phyloP scores from a whole-genome alignment of 64 coral and sea anemone species.

The Pachyseris speciosa region DNA sequence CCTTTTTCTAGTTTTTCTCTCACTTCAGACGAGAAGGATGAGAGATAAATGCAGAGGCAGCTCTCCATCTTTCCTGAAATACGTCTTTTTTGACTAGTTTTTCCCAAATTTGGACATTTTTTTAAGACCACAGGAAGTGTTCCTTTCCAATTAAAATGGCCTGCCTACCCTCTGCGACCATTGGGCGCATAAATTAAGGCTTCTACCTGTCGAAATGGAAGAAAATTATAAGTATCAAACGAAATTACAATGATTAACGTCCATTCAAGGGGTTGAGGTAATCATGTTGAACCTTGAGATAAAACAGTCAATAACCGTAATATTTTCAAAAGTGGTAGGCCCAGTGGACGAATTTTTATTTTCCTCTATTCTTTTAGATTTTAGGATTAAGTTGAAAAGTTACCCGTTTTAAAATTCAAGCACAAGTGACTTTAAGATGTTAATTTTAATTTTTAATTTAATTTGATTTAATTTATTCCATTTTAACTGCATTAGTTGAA shows the following conservation, averaged over 20 bases:
- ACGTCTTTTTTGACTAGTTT: slow-evolving; percentile 4
- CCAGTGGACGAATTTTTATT: not conserved
- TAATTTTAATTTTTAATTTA: too few relatives aligned
- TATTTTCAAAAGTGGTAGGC: not conserved
- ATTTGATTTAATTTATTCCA: too few relatives aligned
- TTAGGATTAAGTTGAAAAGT: too few relatives aligned
- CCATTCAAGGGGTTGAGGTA: slow-evolving; percentile 8
- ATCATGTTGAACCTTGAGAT: not conserved
- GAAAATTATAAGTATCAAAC: slow-evolving; percentile 5
- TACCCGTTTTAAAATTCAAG: too few relatives aligned
- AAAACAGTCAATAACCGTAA: not conserved
- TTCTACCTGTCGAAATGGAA: slow-evolving; percentile 19
- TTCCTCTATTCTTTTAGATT: too few relatives aligned
- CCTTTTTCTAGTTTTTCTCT: slow-evolving; percentile 21
- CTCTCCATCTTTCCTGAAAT: slow-evolving; percentile 58
- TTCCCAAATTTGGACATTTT: slow-evolving; percentile 7
- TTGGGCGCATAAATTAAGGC: slow-evolving; percentile 39
- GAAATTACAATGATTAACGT: not conserved
- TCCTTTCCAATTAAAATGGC: slow-evolving; percentile 31
- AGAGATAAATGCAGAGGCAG: slow-evolving; percentile 40
- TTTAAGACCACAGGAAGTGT: slow-evolving; percentile 36
- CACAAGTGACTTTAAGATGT: too few relatives aligned
- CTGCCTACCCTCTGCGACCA: slow-evolving; percentile 22
- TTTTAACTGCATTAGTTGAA: too few relatives aligned
- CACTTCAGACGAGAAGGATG: slow-evolving; percentile 46